A percentile compares a stretch with the other conserved stretches of the same genome.
Conservation (phyloP, 2,797 vertebrate species). For the Hydrocynus forskahlii region DNA sequence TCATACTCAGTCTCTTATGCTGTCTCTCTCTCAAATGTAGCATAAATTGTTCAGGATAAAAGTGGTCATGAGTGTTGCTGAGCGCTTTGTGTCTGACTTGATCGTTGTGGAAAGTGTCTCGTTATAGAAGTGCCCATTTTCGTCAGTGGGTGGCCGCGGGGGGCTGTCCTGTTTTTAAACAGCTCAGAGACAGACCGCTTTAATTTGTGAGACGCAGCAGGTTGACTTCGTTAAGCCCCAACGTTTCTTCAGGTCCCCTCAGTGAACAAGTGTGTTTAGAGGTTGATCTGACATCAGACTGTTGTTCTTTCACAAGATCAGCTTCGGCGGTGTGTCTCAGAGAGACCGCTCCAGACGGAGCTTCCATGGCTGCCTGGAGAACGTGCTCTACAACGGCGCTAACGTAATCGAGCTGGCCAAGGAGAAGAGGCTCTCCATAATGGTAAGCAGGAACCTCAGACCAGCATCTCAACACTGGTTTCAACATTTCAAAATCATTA, state of each 20-base stretch:
- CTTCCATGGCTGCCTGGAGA: constrained; percentile 94
- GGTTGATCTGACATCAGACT: constrained; percentile 47
- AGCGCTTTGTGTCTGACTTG: neutral
- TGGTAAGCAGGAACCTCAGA: constrained; percentile 73
- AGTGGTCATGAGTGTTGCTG: constrained; percentile 21
- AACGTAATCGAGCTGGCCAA: constrained; percentile 84
- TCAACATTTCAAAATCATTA: too few relatives aligned
- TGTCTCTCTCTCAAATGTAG: neutral
- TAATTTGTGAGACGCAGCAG: neutral
- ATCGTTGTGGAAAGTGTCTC: constrained; percentile 10
- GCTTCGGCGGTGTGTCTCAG: constrained; percentile 85
- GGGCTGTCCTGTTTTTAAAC: constrained; percentile 6
- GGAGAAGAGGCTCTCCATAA: constrained; percentile 76
- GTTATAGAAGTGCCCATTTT: constrained; percentile 20
- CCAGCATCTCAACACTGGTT: too few relatives aligned
- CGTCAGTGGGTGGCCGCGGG: neutral
- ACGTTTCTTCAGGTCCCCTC: constrained; percentile 5
- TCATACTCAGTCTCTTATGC: neutral
- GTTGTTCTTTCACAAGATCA: constrained; percentile 85
- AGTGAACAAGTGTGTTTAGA: neutral
- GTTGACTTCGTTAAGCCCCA: neutral
- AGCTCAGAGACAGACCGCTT: constrained; percentile 1
- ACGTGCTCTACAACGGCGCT: constrained; percentile 86
- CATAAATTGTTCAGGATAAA: constrained; percentile 19
- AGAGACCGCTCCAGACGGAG: constrained; percentile 73